Base-by-base conservation (phyloP, 1,140 invertebrate genomes). In the Battus philenor region DNA sequence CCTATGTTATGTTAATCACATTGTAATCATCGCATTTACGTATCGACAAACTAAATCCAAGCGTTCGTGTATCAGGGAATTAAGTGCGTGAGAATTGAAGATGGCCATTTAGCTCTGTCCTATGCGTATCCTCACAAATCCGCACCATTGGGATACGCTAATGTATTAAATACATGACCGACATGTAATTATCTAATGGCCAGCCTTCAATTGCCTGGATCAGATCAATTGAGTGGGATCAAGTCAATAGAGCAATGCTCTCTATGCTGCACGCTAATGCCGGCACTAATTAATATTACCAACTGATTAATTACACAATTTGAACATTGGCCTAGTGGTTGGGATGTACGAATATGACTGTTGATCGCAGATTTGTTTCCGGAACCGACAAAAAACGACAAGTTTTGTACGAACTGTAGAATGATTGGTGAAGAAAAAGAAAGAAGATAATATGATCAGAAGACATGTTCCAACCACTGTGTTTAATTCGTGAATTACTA, bases 171-270 rank as follows among this genome's bases (percentile, higher is more conserved):
- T 20, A 36, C 1, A 15, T 33, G 16, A 18, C 20, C 11, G 33
- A 36, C 20, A 17, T 36, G 17, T 36, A 36, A 36, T 36, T 36
- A 36, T 22, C 15, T 36, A 36, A 36, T 36, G 33, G 16, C 4
- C 8, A 36, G 33, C 33, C 33, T 36, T 36, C 33, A 36, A 36
- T 36, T 36, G 33, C 33, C 17, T 22, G 33, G 33, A 33, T 33
- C 15, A 33, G 32, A 36, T 36, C 15, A 36, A 36, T 18, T 36
- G 33, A 36, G n/a, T 16, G 33, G 16, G 33, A 36, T 36, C 33
- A 36, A 18, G 33, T 36, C 33, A 36, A 36, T 36, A 36, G 33
- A 36, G 15, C 16, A 20, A 22, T 20, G 10, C 33, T 36, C 33
- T 4, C 32, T 6, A 10, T 10, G 6, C 18, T 20, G 6, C 18